phyloP scores from a whole-genome alignment of 2,888 invertebrate species.

The Idaea straminata region DNA sequence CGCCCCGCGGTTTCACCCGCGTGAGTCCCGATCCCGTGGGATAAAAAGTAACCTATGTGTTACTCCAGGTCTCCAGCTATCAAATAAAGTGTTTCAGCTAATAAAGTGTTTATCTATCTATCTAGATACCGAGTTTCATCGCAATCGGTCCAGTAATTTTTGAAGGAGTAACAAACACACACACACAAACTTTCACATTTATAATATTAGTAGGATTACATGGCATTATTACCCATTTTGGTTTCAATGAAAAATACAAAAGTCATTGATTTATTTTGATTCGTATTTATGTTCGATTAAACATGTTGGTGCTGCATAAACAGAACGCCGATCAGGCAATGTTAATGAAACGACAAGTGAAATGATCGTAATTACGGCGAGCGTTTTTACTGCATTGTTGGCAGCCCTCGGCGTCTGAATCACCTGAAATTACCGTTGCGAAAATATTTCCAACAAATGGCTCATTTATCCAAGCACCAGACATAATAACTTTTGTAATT shows the following conservation, averaged over 20 bases:
- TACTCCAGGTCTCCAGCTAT: too few relatives aligned
- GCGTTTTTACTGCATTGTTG: constrained; percentile 74
- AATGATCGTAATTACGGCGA: constrained; percentile 72
- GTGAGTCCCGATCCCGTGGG: too few relatives aligned
- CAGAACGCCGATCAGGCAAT: constrained; percentile 59
- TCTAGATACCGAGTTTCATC: too few relatives aligned
- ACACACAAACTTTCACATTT: too few relatives aligned
- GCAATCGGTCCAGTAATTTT: too few relatives aligned
- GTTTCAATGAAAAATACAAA: not conserved
- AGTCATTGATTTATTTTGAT: not conserved
- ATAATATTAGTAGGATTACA: too few relatives aligned
- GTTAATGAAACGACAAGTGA: constrained; percentile 73
- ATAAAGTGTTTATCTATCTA: too few relatives aligned
- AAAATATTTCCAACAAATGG: constrained; percentile 74
- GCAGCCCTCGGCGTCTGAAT: constrained; percentile 60
- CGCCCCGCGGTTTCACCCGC: too few relatives aligned
- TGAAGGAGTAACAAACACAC: too few relatives aligned
- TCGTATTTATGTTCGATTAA: not conserved
- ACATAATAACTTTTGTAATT: constrained; percentile 70
- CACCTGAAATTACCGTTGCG: constrained; percentile 71
- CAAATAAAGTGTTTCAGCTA: too few relatives aligned
- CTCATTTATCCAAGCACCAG: constrained; percentile 67
- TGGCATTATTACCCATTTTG: too few relatives aligned
- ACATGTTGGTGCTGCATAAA: constrained; percentile 15
- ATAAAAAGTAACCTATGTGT: too few relatives aligned